These are phyloP conservation scores for Caranx melampygus DNA, from an alignment of 2,113 vertebrate genomes.

Conservation along the genomic window DNA sequence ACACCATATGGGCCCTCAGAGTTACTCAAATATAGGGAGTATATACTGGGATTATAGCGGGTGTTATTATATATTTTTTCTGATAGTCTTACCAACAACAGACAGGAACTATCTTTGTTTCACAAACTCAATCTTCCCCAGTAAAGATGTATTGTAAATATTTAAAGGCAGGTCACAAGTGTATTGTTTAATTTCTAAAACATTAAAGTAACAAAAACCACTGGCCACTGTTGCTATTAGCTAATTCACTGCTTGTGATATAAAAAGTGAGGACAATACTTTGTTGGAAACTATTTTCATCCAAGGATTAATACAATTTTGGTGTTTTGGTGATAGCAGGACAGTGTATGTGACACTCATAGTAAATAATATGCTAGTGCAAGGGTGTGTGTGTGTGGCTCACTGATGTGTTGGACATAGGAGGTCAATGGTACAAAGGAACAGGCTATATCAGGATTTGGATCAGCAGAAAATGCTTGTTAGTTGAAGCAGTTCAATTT, in stretches of 20 bases:
- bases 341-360: neutral
- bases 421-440: too few species aligned
- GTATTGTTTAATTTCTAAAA: neutral
- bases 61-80: too few species aligned
- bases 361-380: neutral
- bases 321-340: neutral
- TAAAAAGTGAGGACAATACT: neutral
- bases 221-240: too few species aligned
- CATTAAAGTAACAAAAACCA: neutral
- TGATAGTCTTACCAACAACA: neutral
- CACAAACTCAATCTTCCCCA: neutral
- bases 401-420: too few species aligned
- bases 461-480: neutral
- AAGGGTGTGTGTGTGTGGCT: too few species aligned
- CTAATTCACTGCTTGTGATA: neutral
- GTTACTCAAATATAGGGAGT: neutral
- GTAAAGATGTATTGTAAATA: neutral
- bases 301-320: neutral
- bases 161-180: neutral
- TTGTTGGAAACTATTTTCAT: neutral
- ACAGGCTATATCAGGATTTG: neutral
- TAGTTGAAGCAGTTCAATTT: neutral
- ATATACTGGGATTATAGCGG: neutral
- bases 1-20: neutral
- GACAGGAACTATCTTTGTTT: too few species aligned